A percentile compares a stretch with the other conserved stretches of the same genome.
phyloP scores from a whole-genome alignment of 2,113 vertebrate genomes.

The Otus sunia region DNA sequence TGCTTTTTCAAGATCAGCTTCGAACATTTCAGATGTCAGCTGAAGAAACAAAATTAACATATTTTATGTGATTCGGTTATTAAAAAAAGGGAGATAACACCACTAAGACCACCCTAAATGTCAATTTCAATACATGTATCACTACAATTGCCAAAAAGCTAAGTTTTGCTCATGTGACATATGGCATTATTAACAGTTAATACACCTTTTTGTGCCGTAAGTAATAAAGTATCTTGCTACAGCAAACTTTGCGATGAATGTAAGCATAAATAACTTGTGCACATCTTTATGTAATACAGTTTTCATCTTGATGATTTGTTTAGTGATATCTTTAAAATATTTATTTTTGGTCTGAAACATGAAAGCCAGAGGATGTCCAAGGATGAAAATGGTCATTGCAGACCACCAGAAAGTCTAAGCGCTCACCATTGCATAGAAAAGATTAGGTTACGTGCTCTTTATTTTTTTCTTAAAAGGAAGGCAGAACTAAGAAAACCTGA shows the following conservation, averaged over 20 bases:
- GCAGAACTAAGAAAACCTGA: background rate
- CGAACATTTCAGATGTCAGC: constrained; percentile 92
- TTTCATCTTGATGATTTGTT: background rate
- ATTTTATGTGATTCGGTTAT: background rate
- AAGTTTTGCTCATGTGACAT: background rate
- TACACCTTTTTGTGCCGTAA: background rate
- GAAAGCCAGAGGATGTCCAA: background rate
- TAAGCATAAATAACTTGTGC: background rate
- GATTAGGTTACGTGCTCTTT: background rate
- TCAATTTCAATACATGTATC: background rate
- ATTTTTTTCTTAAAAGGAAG: background rate
- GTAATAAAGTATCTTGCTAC: background rate
- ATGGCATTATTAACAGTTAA: background rate
- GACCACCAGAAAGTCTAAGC: background rate
- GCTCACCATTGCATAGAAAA: background rate
- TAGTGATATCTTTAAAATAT: background rate
- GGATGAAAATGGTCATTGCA: background rate
- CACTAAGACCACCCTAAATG: background rate
- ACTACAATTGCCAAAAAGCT: background rate
- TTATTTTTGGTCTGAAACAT: background rate
- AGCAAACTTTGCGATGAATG: background rate
- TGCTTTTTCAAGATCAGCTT: constrained; percentile 96
- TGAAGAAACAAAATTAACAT: constrained; percentile 55
- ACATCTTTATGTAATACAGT: background rate
- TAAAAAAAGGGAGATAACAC: background rate